Percentiles rank a stretch among this genome's conserved stretches.
Conservation (phyloP, 1,140 invertebrate genomes). For the Listronotus oregonensis region DNA sequence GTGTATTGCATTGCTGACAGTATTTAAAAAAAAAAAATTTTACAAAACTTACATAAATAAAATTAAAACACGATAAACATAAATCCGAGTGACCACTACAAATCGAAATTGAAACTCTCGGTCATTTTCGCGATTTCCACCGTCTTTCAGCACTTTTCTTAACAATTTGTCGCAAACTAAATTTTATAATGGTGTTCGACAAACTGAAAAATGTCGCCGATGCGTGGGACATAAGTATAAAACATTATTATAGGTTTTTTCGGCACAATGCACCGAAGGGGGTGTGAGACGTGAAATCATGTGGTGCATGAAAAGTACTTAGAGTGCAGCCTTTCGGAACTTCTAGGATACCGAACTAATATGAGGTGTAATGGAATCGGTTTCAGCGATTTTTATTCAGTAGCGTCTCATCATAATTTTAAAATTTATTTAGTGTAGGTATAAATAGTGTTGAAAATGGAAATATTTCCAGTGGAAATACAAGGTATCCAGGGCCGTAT, state of each 20-base stretch:
- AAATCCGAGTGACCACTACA: not conserved
- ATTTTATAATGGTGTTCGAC: slow-evolving; percentile 1
- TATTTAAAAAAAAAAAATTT: too few relatives aligned
- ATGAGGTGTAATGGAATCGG: slow-evolving; percentile 3
- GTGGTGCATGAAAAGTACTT: slow-evolving; percentile 31
- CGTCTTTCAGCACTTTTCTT: not conserved
- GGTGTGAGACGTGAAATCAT: slow-evolving; percentile 16
- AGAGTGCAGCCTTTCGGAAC: slow-evolving; percentile 23
- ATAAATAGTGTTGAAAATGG: too few relatives aligned
- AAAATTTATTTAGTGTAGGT: too few relatives aligned
- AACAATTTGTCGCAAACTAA: not conserved
- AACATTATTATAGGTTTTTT: slow-evolving; percentile 24
- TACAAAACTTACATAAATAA: too few relatives aligned
- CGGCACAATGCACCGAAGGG: slow-evolving; percentile 11
- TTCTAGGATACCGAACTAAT: slow-evolving; percentile 19
- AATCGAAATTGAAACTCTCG: not conserved
- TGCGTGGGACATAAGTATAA: slow-evolving; percentile 7
- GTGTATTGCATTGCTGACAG: too few relatives aligned
- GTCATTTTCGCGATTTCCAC: not conserved
- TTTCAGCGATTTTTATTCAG: slow-evolving; percentile 3
- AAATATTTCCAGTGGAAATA: too few relatives aligned
- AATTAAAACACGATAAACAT: too few relatives aligned
- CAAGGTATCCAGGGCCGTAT: too few relatives aligned
- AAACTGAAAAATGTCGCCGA: not conserved
- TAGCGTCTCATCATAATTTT: not conserved